Evolutionary conservation across 2,113 vertebrate genomes (phyloP).

Genomic region (Ammospiza nelsoni): DNA sequence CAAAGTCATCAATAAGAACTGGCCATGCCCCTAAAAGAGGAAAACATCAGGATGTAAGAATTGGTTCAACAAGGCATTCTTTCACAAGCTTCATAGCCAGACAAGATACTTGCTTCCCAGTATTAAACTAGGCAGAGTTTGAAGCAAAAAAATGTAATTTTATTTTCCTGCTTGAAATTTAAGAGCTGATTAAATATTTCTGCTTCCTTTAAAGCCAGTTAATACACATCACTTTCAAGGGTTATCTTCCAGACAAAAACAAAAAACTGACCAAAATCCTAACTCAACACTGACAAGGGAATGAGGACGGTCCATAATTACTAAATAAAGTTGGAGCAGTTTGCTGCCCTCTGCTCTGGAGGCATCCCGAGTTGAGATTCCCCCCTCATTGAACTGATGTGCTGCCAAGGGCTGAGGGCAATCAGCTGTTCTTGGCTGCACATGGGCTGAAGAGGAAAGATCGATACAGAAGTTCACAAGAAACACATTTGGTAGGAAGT

Average conservation of each 20-base stretch:
- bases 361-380: background rate
- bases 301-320: background rate
- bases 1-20: constrained; percentile 90
- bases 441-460: background rate
- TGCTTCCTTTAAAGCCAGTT: background rate
- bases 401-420: background rate
- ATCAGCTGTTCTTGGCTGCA: background rate
- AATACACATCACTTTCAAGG: background rate
- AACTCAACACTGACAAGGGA: background rate
- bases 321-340: background rate
- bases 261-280: background rate
- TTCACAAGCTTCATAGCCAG: background rate
- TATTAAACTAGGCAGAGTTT: background rate
- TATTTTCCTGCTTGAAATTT: background rate
- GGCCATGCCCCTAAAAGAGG: constrained; percentile 82
- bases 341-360: background rate
- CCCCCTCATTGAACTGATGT: background rate
- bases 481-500: background rate
- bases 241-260: background rate
- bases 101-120: background rate
- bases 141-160: background rate
- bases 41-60: background rate
- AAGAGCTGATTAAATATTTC: background rate
- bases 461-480: background rate
- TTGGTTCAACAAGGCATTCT: background rate